Conservation (phyloP, 2,797 vertebrate genomes). For the Leptatherina wallacei region DNA sequence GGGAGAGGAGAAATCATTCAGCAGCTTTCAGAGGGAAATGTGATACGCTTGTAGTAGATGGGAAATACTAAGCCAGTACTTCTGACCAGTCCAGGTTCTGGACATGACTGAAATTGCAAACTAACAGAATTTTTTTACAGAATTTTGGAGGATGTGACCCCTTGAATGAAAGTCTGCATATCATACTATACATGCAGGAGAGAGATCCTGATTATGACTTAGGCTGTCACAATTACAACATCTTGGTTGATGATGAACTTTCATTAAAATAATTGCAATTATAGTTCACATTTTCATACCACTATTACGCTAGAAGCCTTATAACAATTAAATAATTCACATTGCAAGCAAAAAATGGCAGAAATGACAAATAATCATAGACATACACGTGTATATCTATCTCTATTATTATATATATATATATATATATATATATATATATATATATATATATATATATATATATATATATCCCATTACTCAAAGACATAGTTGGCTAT, state of each 20-base stretch:
- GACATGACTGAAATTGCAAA: conserved; percentile 40
- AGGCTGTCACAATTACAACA: neutral
- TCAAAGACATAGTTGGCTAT: neutral
- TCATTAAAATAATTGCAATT: neutral
- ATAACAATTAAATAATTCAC: neutral
- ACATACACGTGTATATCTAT: too few relatives aligned
- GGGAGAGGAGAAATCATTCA: conserved; percentile 80
- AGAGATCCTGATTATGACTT: too few relatives aligned
- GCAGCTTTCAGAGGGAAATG: conserved; percentile 75
- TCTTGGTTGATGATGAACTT: neutral
- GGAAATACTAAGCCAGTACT: conserved; percentile 69
- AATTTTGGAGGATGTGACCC: conserved; percentile 22
- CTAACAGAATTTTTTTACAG: conserved; percentile 32
- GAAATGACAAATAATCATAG: neutral
- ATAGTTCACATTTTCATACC: neutral
- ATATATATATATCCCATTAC: neutral
- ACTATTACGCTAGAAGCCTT: too few relatives aligned
- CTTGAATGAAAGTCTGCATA: neutral
- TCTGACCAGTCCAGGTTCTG: conserved; percentile 59
- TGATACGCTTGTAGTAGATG: conserved; percentile 72
- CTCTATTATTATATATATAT: too few relatives aligned
- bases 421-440: too few relatives aligned
- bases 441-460: too few relatives aligned
- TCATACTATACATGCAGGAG: neutral
- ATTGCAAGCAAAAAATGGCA: neutral